Evolutionary conservation across 2,888 invertebrate genomes (phyloP), one percentile per base, ranked within the genome.

Genomic region (Dioctria rufipes): DNA sequence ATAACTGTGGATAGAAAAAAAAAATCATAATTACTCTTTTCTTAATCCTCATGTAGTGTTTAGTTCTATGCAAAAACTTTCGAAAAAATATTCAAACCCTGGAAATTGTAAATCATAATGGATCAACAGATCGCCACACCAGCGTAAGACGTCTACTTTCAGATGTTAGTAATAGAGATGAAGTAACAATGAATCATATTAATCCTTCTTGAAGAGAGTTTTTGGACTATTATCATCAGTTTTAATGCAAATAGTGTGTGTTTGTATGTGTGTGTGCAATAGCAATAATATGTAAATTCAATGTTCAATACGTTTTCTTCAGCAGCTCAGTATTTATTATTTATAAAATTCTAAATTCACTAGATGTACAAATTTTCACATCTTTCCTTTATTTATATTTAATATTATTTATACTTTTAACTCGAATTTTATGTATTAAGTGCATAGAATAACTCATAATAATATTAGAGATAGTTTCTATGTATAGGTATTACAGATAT

Each of bases 111-210:
- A 79, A 80, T 63, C 82, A 82, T 75, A 83, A 83, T 73, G 83
- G 82, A 51, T 71, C 78, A 65, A 37, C 80, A 49, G 78, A 80
- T 39, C 79, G 66, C 86, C 90, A 90, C 84, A 90, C 90, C 77
- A 90, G 90, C 0, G 90, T 90, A 0, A 86, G 90, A 3, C 86
- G 90, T 79, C 86, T 91, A 80, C 87, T 91, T 5, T 87, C 91
- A 37, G 83, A 85, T 40, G 78, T 81, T n/a, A 85, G 83, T 77
- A 79, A 80, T 40, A 84, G 83, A 80, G 83, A 84, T 77, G 83
- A 83, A 60, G 81, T 82, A 2, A 82, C 82, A 11, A 49, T 83
- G 65, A 81, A 82, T 67, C 77, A 81, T 61, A 81, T 80, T 6
- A 80, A 77, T 42, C 73, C 73, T 5, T 73, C 73, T 13, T 73